A percentile compares a stretch with the other conserved stretches of the same genome.
Conservation (phyloP, 2,888 invertebrate species). For the Ramazzottius varieornatus region DNA sequence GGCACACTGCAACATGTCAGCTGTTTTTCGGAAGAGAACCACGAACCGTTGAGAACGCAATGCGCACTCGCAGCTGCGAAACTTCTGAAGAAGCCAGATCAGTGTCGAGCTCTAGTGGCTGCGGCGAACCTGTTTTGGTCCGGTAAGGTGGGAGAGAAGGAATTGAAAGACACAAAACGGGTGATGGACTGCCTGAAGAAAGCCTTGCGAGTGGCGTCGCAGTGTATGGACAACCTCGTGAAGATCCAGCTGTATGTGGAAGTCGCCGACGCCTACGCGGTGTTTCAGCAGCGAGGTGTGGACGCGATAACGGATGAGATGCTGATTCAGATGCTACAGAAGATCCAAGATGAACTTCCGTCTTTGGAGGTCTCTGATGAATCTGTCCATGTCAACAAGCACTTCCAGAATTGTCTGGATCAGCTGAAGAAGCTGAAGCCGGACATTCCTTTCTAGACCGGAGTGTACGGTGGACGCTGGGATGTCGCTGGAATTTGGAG, state of each 20-base stretch:
- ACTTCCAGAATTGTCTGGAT: slow-evolving; percentile 65
- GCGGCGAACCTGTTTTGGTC: slow-evolving; percentile 96
- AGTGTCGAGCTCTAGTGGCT: slow-evolving; percentile 71
- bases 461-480: too few species aligned
- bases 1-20: slow-evolving; percentile 80
- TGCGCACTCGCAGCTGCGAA: slow-evolving; percentile 86
- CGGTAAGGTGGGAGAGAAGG: slow-evolving; percentile 27
- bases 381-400: slow-evolving; percentile 81
- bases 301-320: slow-evolving; percentile 36
- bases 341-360: slow-evolving; percentile 71
- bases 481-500: too few species aligned
- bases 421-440: slow-evolving; percentile 30
- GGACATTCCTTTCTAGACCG: slow-evolving; percentile 5
- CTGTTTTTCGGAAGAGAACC: slow-evolving; percentile 84
- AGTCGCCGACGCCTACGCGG: slow-evolving; percentile 24
- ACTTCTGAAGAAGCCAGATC: slow-evolving; percentile 86
- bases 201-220: slow-evolving; percentile 72
- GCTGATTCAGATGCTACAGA: slow-evolving; percentile 49
- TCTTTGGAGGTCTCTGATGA: slow-evolving; percentile 81
- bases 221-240: slow-evolving; percentile 86
- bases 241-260: slow-evolving; percentile 88
- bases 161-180: slow-evolving; percentile 64
- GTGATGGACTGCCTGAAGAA: slow-evolving; percentile 85
- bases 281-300: slow-evolving; percentile 9
- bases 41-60: slow-evolving; percentile 77